A percentile compares a stretch with the other conserved stretches of the same genome.
These are phyloP conservation scores for Danionella dracula DNA, from an alignment of 2,797 vertebrate genomes.

Conservation along the genomic window DNA sequence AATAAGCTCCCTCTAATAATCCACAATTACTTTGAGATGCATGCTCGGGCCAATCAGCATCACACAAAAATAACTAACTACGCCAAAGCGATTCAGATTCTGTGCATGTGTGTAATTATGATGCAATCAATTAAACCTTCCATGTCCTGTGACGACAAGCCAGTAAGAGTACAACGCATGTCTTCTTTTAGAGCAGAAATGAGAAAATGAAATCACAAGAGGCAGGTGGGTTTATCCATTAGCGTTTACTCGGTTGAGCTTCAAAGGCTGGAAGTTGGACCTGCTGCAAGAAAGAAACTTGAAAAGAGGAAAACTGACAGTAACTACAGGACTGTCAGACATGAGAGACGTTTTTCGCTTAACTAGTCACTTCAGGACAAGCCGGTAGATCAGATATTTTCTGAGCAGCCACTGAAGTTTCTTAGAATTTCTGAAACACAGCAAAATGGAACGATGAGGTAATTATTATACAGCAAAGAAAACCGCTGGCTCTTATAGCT, in stretches of 20 bases:
- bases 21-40: constrained; percentile 40
- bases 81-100: constrained; percentile 25
- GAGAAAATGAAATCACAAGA: constrained; percentile 25
- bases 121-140: constrained; percentile 13
- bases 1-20: constrained; percentile 41
- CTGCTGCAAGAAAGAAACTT: not conserved
- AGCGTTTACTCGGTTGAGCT: constrained; percentile 15
- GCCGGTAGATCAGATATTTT: constrained; percentile 1
- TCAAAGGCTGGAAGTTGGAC: constrained; percentile 13
- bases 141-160: not conserved
- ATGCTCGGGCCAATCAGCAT: constrained; percentile 27
- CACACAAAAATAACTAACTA: constrained; percentile 26
- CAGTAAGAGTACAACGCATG: not conserved
- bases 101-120: constrained; percentile 27
- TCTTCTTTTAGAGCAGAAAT: not conserved
- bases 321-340: constrained; percentile 17
- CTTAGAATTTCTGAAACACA: constrained; percentile 9
- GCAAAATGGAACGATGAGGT: not conserved
- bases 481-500: not conserved
- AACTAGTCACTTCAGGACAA: constrained; percentile 12
- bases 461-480: constrained; percentile 18
- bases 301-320: constrained; percentile 9
- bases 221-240: constrained; percentile 24
- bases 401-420: not conserved
- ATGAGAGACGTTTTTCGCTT: constrained; percentile 22